phyloP scores from a whole-genome alignment of 2,113 vertebrate species.

The Xenopus laevis region DNA sequence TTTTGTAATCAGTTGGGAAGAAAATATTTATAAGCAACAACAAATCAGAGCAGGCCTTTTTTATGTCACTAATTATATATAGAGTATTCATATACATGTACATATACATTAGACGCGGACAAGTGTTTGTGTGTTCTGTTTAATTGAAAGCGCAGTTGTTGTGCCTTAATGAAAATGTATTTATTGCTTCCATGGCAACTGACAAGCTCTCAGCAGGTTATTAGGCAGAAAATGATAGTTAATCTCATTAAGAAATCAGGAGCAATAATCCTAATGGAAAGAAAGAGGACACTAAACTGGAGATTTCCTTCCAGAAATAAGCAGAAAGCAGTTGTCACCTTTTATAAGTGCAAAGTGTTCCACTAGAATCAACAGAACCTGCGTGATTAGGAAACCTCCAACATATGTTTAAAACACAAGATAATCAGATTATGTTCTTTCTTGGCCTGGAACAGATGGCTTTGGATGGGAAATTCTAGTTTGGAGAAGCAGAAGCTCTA shows the following conservation, averaged over 20 bases:
- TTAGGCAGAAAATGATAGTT: background rate
- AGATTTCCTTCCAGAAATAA: background rate
- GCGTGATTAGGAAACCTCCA: background rate
- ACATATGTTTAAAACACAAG: conserved; percentile 19
- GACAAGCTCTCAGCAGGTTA: background rate
- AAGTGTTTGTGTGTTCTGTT: too few species aligned
- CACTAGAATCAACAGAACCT: background rate
- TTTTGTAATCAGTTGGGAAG: too few species aligned
- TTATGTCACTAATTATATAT: too few species aligned
- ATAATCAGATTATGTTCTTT: conserved; percentile 10
- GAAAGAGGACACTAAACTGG: background rate
- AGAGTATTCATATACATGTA: too few species aligned
- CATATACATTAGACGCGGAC: too few species aligned
- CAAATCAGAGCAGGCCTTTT: too few species aligned
- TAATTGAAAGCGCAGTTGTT: too few species aligned
- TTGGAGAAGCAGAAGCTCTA: conserved; percentile 4
- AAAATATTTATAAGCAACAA: too few species aligned
- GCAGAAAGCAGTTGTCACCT: background rate
- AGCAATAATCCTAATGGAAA: background rate
- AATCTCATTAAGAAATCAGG: background rate
- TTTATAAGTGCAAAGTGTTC: background rate
- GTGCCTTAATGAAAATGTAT: too few species aligned
- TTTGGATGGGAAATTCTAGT: conserved; percentile 18
- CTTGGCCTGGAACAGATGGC: conserved; percentile 22
- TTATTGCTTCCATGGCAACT: too few species aligned